These are phyloP conservation scores for Corythornis madagascariensis DNA, from an alignment of 2,113 vertebrate species.

Conservation along the genomic window DNA sequence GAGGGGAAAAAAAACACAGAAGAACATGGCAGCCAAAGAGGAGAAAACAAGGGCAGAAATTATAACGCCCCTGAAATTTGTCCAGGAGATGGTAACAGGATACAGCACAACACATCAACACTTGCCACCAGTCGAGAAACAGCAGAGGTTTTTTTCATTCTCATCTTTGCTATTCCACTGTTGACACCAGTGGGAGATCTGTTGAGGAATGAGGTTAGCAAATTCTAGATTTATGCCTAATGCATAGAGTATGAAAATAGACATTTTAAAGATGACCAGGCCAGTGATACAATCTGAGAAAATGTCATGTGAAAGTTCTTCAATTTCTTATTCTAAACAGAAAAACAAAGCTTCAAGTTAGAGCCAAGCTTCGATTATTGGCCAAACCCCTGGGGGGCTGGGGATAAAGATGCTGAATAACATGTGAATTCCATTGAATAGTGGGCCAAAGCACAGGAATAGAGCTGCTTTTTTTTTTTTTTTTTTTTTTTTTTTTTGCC, in stretches of 20 bases:
- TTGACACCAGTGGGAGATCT: not conserved
- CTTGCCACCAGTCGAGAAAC: not conserved
- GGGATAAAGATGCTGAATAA: not conserved
- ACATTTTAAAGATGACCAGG: not conserved
- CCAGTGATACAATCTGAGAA: not conserved
- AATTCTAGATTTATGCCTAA: not conserved
- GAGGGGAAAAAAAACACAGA: not conserved
- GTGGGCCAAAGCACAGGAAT: not conserved
- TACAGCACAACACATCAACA: not conserved
- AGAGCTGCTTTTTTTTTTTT: not conserved
- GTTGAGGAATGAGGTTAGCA: not conserved
- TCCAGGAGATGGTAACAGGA: fast-evolving
- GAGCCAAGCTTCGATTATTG: not conserved
- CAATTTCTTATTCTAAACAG: not conserved
- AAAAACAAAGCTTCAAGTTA: not conserved
- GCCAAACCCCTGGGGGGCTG: not conserved
- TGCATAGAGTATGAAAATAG: not conserved
- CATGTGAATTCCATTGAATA: not conserved
- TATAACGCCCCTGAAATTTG: not conserved
- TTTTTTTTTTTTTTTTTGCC: too few species aligned
- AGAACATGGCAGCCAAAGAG: not conserved
- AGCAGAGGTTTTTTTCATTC: not conserved
- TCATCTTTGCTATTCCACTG: not conserved
- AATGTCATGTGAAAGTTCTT: not conserved
- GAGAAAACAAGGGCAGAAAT: not conserved